Conservation (phyloP, 2,797 vertebrate species). For the Sylvilagus floridanus region DNA sequence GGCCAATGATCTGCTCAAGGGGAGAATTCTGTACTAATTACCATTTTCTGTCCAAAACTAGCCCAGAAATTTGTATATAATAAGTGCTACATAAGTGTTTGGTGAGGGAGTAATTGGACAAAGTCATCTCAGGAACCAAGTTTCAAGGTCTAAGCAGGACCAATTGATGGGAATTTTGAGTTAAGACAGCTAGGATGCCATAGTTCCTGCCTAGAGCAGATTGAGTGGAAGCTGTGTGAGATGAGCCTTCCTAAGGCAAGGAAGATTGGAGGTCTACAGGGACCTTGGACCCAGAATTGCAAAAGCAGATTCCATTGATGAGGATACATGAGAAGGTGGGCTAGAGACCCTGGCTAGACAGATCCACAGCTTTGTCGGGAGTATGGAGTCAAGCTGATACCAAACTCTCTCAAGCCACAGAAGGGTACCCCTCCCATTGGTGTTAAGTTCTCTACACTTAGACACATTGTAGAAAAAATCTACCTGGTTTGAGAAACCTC, state of each 20-base stretch:
- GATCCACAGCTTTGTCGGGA: neutral
- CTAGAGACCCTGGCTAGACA: neutral
- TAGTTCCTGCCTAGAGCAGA: neutral
- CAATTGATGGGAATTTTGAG: neutral
- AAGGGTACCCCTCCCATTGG: neutral
- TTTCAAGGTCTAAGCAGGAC: neutral
- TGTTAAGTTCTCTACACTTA: neutral
- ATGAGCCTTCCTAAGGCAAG: neutral
- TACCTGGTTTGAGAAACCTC: neutral
- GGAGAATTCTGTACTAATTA: neutral
- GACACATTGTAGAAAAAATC: neutral
- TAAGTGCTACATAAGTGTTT: neutral
- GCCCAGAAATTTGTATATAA: neutral
- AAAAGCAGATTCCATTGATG: neutral
- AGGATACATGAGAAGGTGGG: neutral
- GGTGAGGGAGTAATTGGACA: neutral
- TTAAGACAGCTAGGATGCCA: neutral
- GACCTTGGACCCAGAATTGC: neutral
- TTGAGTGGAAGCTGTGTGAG: neutral
- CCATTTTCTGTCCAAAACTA: neutral
- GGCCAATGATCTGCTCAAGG: neutral
- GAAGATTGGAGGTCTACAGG: neutral
- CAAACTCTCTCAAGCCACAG: neutral
- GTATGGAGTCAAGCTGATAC: neutral
- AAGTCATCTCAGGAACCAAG: neutral